Base-by-base conservation (phyloP, 2,888 invertebrate species). In the Celastrina argiolus region DNA sequence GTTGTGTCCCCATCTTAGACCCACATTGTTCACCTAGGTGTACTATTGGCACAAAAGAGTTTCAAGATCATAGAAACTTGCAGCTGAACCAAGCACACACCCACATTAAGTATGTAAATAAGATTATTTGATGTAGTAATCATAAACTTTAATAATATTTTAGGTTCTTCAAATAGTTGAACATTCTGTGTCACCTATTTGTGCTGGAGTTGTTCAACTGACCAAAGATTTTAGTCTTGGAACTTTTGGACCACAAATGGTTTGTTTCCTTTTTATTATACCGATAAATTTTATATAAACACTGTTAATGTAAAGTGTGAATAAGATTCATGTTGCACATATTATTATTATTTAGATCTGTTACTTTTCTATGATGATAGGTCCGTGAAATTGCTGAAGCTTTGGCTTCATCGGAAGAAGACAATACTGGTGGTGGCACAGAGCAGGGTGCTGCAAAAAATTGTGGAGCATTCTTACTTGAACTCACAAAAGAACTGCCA, bases 81-180 rank as follows among this genome's bases (percentile, higher is more conserved):
- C n/a, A n/a, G n/a, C n/a, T n/a, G n/a, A n/a, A n/a, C n/a, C n/a
- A n/a, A n/a, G n/a, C n/a, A n/a, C n/a, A n/a, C n/a, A n/a, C n/a
- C n/a, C n/a, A n/a, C n/a, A n/a, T n/a, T n/a, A n/a, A n/a, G n/a
- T n/a, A n/a, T n/a, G n/a, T n/a, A n/a, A n/a, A n/a, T n/a, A n/a
- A n/a, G n/a, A n/a, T n/a, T n/a, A n/a, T n/a, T n/a, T n/a, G n/a
- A n/a, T n/a, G n/a, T n/a, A n/a, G n/a, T n/a, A n/a, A n/a, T n/a
- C n/a, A n/a, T n/a, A n/a, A n/a, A n/a, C n/a, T n/a, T n/a, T n/a
- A n/a, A n/a, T n/a, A n/a, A 28, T 76, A 85, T 80, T 90, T 26
- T 92, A 97, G 93, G 80, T 96, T 64, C 90, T 97, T 36, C 96
- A 96, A 87, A 92, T 94, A 73, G 92, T 93, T 76, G 97, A 97